These are phyloP conservation scores for Taenioides sp. DNA, from an alignment of 2,797 vertebrate species.

Conservation along the genomic window DNA sequence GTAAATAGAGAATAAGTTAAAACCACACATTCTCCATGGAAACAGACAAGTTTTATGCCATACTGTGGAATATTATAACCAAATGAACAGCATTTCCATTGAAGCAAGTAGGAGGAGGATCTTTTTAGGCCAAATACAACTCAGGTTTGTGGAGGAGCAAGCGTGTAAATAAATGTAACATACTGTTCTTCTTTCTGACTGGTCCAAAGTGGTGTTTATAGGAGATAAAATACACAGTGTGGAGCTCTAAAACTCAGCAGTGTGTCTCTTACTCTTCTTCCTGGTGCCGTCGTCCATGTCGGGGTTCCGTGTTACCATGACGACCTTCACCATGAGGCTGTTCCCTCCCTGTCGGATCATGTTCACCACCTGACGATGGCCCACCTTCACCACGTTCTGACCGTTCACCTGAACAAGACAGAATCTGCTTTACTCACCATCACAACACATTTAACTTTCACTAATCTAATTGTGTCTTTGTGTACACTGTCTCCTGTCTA, in stretches of 20 bases:
- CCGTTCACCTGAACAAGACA: constrained; percentile 85
- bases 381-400: constrained; percentile 93
- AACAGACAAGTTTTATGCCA: too few species aligned
- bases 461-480: not conserved
- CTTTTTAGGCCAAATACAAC: too few species aligned
- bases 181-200: too few species aligned
- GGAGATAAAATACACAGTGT: too few species aligned
- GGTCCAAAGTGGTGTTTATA: too few species aligned
- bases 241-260: not conserved
- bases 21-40: too few species aligned
- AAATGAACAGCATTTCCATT: too few species aligned
- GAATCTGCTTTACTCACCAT: not conserved
- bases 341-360: constrained; percentile 96
- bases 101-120: too few species aligned
- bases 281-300: constrained; percentile 90
- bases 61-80: too few species aligned
- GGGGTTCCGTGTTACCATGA: constrained; percentile 93
- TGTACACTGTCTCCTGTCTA: not conserved
- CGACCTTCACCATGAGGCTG: constrained; percentile 94
- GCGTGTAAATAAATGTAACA: too few species aligned
- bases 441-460: not conserved
- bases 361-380: constrained; percentile 93
- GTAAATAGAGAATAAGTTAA: too few species aligned
- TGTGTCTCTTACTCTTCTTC: constrained; percentile 84
- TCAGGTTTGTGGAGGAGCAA: too few species aligned